Base-by-base conservation (phyloP, 2,888 invertebrate genomes). In the Epirrhoe alternata region DNA sequence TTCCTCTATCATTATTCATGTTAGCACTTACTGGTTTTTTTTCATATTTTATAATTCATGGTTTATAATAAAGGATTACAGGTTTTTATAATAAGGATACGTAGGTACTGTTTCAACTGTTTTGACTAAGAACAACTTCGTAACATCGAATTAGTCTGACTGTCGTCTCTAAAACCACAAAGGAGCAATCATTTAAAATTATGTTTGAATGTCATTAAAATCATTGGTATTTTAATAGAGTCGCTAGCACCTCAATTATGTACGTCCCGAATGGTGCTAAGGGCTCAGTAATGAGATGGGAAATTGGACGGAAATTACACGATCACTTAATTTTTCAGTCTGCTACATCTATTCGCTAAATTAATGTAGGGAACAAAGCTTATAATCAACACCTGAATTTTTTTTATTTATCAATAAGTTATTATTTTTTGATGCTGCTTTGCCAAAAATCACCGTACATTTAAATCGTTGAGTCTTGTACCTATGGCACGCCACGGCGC, bases 301-400 rank as follows among this genome's bases (percentile, higher is more conserved):
- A 51, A 51, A 51, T 30, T 12, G 51, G 51, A 30, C 51, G 51
- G 51, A 51, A 30, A 51, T 42, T 55, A 55, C 55, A 69, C 71
- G 30, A 30, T 51, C 30, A n/a, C 30, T 35, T 7, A 33, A 53
- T 53, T 53, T 53, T 35, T 16, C 4, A 35, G 16, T 35, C 8
- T 30, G 30, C 12, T 30, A 51, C 17, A 30, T 38, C 30, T 33
- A 30, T 50, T 49, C 1, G 69, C 4, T 38, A 10, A 38, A 42
- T 10, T 12, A 12, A 12, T 42, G 38, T 42, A 12, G 12, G 12
- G 0, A 12, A 42, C 5, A 42, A 12, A 12, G 3, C 38, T 5
- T 42, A 4, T 42, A 4, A 10, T 10, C 12, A 42, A 2, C 12
- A 3, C 12, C 12, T 12, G 10, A 10, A 10, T 38, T 8, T 38